Conservation (phyloP, 2,113 vertebrate genomes). For the Fulmarus glacialis region DNA sequence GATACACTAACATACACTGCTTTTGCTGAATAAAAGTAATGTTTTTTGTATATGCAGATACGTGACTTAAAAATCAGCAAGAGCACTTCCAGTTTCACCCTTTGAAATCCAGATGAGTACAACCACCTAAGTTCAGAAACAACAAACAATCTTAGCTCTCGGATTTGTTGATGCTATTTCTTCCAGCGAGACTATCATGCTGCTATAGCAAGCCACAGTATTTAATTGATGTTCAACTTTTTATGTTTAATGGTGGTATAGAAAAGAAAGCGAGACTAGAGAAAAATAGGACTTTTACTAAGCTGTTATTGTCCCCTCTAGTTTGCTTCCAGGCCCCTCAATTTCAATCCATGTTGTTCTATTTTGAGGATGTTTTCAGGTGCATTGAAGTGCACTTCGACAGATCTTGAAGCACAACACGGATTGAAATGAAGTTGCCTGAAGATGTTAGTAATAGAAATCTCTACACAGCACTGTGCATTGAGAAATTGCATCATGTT, state of each 20-base stretch:
- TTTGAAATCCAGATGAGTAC: not conserved
- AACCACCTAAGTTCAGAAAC: not conserved
- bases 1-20: not conserved
- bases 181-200: not conserved
- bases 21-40: not conserved
- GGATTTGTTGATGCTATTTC: not conserved
- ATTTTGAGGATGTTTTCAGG: constrained; percentile 12
- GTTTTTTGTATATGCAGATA: not conserved
- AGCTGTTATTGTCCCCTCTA: not conserved
- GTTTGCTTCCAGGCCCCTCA: constrained; percentile 18
- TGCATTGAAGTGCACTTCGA: not conserved
- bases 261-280: not conserved
- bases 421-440: constrained; percentile 23
- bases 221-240: not conserved
- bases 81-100: not conserved
- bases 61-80: not conserved
- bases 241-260: not conserved
- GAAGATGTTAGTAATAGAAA: not conserved
- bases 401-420: not conserved
- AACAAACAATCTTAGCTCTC: not conserved
- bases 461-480: not conserved
- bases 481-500: not conserved
- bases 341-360: constrained; percentile 21
- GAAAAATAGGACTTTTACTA: not conserved
- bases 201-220: not conserved